These are phyloP conservation scores for Caenorhabditis sinica DNA, from an alignment of 2,888 invertebrate genomes.

Conservation along the genomic window DNA sequence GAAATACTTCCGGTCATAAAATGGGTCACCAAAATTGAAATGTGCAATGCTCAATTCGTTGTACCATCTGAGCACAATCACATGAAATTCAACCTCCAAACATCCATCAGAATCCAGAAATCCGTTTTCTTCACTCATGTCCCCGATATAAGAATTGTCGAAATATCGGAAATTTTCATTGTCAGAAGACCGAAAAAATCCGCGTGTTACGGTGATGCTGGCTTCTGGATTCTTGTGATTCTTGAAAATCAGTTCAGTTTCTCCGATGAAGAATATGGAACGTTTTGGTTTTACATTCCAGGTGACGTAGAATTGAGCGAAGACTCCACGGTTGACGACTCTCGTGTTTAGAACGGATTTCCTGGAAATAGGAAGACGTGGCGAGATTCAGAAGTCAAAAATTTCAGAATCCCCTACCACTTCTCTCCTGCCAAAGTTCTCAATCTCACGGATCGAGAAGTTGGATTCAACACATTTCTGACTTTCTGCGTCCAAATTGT, in stretches of 20 bases:
- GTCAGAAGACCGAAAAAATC: not conserved
- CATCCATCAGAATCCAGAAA: not conserved
- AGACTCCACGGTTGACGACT: too few species aligned
- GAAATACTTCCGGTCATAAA: not conserved
- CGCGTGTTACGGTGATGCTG: not conserved
- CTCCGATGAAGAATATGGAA: too few species aligned
- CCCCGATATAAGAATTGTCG: not conserved
- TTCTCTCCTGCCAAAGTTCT: not conserved
- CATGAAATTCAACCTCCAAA: not conserved
- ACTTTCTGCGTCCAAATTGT: not conserved
- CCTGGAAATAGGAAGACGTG: too few species aligned
- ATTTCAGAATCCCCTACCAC: not conserved
- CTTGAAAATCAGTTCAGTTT: too few species aligned
- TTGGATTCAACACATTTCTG: not conserved
- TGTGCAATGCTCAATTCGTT: not conserved
- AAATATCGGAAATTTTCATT: not conserved
- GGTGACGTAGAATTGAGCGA: too few species aligned
- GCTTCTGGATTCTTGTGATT: too few species aligned
- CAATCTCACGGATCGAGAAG: not conserved
- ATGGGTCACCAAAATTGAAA: slow-evolving; percentile 1
- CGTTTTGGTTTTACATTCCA: too few species aligned
- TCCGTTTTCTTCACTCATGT: not conserved
- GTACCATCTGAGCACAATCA: not conserved
- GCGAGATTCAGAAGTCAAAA: not conserved
- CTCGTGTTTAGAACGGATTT: too few species aligned